Evolutionary conservation across 2,888 invertebrate species (phyloP).

Genomic region (Strigamia maritima): DNA sequence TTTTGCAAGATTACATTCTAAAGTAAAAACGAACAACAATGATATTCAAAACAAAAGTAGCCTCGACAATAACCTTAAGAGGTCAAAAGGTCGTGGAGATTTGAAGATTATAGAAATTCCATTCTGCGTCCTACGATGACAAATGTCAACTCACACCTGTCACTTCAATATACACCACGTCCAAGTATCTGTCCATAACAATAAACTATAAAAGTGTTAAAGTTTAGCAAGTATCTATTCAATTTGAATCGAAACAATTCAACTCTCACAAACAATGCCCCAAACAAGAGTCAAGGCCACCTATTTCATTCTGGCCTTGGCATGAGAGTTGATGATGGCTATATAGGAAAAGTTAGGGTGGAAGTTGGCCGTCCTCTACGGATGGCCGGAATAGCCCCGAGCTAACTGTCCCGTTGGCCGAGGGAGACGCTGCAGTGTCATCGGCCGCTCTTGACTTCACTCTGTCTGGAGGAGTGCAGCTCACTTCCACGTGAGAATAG

Average conservation of each 20-base stretch:
- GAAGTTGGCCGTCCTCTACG: conserved; percentile 11
- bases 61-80: background rate
- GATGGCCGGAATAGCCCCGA: conserved; percentile 8
- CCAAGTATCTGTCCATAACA: too few relatives aligned
- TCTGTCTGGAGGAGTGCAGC: conserved; percentile 3
- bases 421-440: conserved; percentile 23
- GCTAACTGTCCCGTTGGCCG: conserved; percentile 11
- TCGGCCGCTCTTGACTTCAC: conserved; percentile 23
- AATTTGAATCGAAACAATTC: background rate
- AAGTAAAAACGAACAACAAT: background rate
- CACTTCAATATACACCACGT: background rate
- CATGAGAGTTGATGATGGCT: background rate
- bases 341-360: conserved; percentile 16
- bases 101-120: background rate
- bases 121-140: background rate
- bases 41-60: background rate
- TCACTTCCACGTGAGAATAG: background rate
- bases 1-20: background rate
- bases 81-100: conserved; percentile 13
- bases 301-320: background rate
- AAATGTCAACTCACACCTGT: background rate
- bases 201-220: too few relatives aligned
- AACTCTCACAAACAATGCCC: background rate
- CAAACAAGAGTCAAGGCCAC: conserved; percentile 5
- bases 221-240: too few relatives aligned